Evolutionary conservation across 1,140 invertebrate species (phyloP).

Genomic region (Trichonephila clavipes): DNA sequence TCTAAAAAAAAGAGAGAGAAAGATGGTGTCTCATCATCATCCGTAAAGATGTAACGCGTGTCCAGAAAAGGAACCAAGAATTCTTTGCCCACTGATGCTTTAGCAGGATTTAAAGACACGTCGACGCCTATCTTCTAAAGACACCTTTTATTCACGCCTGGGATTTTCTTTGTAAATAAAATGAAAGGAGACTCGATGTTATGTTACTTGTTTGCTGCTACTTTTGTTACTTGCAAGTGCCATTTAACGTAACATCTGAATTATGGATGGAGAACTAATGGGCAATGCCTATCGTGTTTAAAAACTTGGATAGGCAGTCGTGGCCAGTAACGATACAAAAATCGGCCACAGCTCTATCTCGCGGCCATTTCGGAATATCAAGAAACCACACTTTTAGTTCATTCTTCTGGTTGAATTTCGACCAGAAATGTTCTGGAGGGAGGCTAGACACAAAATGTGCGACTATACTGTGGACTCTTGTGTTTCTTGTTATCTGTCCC

Average conservation of each 20-base stretch:
- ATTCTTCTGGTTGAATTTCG: no score
- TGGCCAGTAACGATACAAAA: no score
- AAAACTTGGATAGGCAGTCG: no score
- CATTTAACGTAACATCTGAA: slow-evolving; percentile 38
- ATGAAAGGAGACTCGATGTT: slow-evolving; percentile 50
- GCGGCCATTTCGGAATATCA: no score
- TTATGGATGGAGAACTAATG: slow-evolving; percentile 68
- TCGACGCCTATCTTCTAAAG: slow-evolving; percentile 65
- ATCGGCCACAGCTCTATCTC: no score
- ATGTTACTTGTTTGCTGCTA: slow-evolving; percentile 28
- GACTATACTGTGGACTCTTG: no score
- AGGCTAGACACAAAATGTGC: no score
- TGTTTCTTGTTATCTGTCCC: no score
- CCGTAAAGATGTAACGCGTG: slow-evolving; percentile 60
- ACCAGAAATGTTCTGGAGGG: no score
- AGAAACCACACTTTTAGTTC: no score
- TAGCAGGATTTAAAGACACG: slow-evolving; percentile 70
- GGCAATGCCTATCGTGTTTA: no score
- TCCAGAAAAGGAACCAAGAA: slow-evolving; percentile 57
- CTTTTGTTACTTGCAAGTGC: not conserved
- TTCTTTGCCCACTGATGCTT: slow-evolving; percentile 73
- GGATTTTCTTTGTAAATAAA: slow-evolving; percentile 69
- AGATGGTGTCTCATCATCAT: slow-evolving; percentile 73
- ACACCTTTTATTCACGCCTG: slow-evolving; percentile 66
- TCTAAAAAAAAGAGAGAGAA: slow-evolving; percentile 33